Evolutionary conservation across 2,797 vertebrate genomes (phyloP).

Genomic region (Liasis olivaceus): DNA sequence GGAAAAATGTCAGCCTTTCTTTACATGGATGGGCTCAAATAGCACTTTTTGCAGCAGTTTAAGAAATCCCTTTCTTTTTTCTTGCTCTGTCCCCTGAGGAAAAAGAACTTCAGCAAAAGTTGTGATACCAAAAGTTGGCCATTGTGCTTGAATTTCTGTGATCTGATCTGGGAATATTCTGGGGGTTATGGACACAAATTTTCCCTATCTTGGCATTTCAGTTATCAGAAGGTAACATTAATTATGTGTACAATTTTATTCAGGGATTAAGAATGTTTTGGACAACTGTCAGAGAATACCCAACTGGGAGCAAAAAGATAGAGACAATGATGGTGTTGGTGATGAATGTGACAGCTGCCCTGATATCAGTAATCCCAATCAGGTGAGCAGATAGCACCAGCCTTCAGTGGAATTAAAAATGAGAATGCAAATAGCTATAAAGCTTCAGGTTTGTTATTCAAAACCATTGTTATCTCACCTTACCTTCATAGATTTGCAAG

Average conservation of each 20-base stretch:
- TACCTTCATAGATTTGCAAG: neutral
- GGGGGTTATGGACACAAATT: neutral
- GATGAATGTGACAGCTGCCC: slow-evolving; percentile 97
- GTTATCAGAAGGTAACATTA: neutral
- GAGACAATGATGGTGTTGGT: slow-evolving; percentile 92
- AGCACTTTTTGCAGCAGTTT: neutral
- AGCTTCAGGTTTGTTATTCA: neutral
- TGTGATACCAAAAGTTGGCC: neutral
- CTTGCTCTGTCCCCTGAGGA: neutral
- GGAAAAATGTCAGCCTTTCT: neutral
- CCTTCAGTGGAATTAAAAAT: neutral
- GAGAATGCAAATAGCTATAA: neutral
- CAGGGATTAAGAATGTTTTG: slow-evolving; percentile 93
- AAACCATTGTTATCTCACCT: neutral
- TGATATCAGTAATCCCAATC: slow-evolving; percentile 94
- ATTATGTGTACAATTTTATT: slow-evolving; percentile 22
- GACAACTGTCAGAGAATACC: slow-evolving; percentile 92
- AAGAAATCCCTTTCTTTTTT: neutral
- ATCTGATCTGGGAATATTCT: neutral
- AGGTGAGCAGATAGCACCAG: slow-evolving; percentile 75
- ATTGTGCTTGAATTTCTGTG: neutral
- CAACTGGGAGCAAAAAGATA: slow-evolving; percentile 88
- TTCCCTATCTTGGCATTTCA: neutral
- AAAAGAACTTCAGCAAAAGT: neutral
- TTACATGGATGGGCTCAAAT: neutral